A percentile compares a stretch with the other conserved stretches of the same genome.
Evolutionary conservation across 2,888 invertebrate genomes (phyloP).

Genomic region (Girardia tigrina): DNA sequence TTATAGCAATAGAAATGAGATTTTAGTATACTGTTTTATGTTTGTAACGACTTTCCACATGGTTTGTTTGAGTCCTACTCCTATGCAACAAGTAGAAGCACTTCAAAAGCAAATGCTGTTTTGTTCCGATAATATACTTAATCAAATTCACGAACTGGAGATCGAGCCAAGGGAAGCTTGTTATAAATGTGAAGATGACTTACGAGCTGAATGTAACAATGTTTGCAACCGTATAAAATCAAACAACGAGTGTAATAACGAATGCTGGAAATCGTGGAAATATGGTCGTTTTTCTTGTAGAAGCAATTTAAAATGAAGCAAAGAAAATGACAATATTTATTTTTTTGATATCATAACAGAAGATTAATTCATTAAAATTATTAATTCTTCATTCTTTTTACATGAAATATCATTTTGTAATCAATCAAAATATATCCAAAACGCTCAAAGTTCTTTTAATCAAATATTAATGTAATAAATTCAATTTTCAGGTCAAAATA

Average conservation of each 20-base stretch:
- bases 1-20: not conserved
- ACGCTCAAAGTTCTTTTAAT: too few species aligned
- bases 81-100: not conserved
- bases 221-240: not conserved
- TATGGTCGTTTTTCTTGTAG: conserved; percentile 14
- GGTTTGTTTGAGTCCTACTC: not conserved
- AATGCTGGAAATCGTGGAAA: conserved; percentile 20
- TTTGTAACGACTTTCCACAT: not conserved
- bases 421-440: too few species aligned
- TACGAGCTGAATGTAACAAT: conserved; percentile 8
- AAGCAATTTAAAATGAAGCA: conserved; percentile 23
- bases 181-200: conserved; percentile 9
- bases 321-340: too few species aligned
- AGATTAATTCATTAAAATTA: too few species aligned
- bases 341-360: too few species aligned
- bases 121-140: conserved; percentile 6
- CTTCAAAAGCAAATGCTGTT: conserved; percentile 16
- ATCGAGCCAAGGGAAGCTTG: not conserved
- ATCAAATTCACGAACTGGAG: not conserved
- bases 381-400: too few species aligned
- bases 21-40: not conserved
- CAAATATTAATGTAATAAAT: too few species aligned
- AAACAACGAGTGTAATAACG: not conserved
- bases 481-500: too few species aligned
- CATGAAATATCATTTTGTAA: too few species aligned